phyloP scores from a whole-genome alignment of 2,113 vertebrate genomes.

The Zosterops lateralis region DNA sequence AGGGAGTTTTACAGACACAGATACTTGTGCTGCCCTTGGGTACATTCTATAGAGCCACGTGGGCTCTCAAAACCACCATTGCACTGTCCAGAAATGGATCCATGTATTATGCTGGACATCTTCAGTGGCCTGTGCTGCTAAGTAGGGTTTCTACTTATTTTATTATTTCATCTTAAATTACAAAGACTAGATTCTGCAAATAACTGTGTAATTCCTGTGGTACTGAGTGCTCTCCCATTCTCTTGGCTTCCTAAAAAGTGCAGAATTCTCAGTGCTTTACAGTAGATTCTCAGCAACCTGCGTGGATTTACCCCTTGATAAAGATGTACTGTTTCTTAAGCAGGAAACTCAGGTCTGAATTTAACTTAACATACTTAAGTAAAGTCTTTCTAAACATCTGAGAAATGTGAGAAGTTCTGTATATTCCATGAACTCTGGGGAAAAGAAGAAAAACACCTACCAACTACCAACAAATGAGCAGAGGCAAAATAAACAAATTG shows the following conservation, averaged over 20 bases:
- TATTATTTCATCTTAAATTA: neutral
- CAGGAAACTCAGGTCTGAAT: neutral
- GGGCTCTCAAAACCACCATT: neutral
- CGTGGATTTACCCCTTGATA: neutral
- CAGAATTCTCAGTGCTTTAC: neutral
- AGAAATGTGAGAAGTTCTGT: neutral
- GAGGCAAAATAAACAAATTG: neutral
- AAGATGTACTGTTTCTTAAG: neutral
- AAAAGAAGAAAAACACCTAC: neutral
- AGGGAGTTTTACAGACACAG: neutral
- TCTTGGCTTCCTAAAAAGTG: neutral
- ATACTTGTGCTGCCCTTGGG: neutral
- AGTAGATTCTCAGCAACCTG: neutral
- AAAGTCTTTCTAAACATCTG: neutral
- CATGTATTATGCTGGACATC: neutral
- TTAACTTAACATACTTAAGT: no score
- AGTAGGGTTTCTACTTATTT: neutral
- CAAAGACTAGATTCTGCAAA: neutral
- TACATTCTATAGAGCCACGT: rapidly evolving
- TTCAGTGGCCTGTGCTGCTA: neutral
- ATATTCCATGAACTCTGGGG: neutral
- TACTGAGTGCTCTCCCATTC: neutral
- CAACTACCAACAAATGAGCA: neutral
- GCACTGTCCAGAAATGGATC: neutral
- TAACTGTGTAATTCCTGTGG: neutral